phyloP scores from a whole-genome alignment of 1,140 invertebrate species.

The Papilio dardanus region DNA sequence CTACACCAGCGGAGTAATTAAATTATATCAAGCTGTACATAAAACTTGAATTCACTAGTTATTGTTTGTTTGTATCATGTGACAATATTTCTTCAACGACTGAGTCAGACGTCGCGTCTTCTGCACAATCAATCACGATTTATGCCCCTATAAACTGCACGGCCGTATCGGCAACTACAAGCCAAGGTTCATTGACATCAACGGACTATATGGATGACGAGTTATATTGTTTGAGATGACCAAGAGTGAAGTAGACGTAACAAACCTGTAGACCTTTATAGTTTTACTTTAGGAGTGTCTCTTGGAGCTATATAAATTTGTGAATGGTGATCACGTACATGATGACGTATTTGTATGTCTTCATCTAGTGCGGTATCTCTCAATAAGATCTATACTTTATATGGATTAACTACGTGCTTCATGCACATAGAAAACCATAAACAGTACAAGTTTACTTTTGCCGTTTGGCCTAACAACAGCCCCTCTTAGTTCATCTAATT shows the following conservation, averaged over 20 bases:
- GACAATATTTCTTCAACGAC: neutral
- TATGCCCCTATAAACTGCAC: slow-evolving; percentile 30
- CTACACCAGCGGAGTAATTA: no score
- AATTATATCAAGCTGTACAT: neutral
- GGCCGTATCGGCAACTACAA: slow-evolving; percentile 30
- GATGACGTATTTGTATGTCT: no score
- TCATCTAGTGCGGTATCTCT: neutral
- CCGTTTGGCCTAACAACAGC: neutral
- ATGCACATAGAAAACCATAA: neutral
- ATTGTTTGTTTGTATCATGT: slow-evolving; percentile 2
- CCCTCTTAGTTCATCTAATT: neutral
- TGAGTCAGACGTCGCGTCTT: neutral
- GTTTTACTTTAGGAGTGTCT: neutral
- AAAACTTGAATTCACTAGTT: neutral
- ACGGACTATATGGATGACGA: neutral
- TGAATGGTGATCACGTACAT: no score
- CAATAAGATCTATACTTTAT: neutral
- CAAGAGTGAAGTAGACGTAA: neutral
- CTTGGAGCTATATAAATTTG: no score
- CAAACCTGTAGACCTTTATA: neutral
- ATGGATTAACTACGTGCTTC: no score
- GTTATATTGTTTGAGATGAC: neutral
- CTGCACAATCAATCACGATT: slow-evolving; percentile 16
- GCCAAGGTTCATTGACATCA: slow-evolving; percentile 18
- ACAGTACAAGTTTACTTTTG: neutral